Evolutionary conservation across 2,113 vertebrate species (phyloP).

Genomic region (Ptilonorhynchus violaceus): DNA sequence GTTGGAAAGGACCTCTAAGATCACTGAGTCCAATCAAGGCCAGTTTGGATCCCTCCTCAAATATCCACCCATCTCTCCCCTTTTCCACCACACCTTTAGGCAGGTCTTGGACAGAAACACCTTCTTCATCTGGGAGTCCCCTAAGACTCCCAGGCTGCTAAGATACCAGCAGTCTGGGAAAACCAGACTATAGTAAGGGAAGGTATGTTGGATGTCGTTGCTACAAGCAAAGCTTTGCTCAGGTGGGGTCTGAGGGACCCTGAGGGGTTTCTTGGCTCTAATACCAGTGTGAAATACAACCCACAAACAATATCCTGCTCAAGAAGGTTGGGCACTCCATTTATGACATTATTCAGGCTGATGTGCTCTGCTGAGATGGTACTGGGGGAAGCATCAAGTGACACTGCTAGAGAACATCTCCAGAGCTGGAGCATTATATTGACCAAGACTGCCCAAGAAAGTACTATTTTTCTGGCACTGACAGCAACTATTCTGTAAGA

Average conservation of each 20-base stretch:
- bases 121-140: background rate
- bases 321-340: background rate
- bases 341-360: background rate
- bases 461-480: background rate
- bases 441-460: background rate
- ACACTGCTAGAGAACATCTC: background rate
- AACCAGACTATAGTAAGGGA: accelerated
- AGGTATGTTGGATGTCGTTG: accelerated
- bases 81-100: background rate
- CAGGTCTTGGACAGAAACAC: background rate
- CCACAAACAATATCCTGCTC: background rate
- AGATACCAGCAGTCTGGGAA: background rate
- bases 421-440: background rate
- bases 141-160: background rate
- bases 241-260: background rate
- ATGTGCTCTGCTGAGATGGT: background rate
- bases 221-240: background rate
- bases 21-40: background rate
- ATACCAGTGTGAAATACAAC: background rate
- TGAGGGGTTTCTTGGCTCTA: background rate
- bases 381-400: background rate
- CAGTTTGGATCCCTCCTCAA: background rate
- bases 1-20: background rate
- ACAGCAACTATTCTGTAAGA: background rate
- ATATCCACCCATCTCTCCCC: background rate